Percentiles rank a stretch among this genome's conserved stretches.
phyloP scores from a whole-genome alignment of 2,888 invertebrate genomes.

The Nebria salina region DNA sequence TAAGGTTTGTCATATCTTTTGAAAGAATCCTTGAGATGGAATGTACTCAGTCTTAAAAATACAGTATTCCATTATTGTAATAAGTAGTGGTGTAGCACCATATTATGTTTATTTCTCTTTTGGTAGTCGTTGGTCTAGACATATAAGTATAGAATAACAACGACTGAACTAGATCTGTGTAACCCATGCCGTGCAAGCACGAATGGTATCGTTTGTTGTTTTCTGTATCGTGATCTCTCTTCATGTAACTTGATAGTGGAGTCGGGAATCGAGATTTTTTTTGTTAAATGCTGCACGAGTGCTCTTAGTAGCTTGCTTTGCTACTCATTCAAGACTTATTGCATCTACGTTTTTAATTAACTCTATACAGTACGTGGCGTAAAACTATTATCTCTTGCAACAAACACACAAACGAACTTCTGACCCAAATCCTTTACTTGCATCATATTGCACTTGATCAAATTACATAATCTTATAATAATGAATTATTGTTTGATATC shows the following conservation, averaged over 20 bases:
- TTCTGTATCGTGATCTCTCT: background rate
- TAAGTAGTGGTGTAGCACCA: background rate
- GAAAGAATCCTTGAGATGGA: too few relatives aligned
- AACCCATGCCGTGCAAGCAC: background rate
- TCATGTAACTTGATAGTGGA: constrained; percentile 16
- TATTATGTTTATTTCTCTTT: background rate
- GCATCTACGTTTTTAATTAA: constrained; percentile 38
- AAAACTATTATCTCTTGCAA: constrained; percentile 29
- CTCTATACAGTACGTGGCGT: constrained; percentile 19
- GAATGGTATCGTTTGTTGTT: background rate
- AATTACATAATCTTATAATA: too few relatives aligned
- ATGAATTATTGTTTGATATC: too few relatives aligned
- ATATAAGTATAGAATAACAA: background rate
- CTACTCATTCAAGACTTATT: constrained; percentile 17
- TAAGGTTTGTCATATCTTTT: too few relatives aligned
- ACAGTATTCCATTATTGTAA: background rate
- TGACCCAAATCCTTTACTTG: background rate
- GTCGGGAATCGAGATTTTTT: constrained; percentile 16
- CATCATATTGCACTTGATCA: too few relatives aligned
- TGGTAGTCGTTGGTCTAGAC: background rate
- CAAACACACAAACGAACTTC: background rate
- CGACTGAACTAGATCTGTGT: background rate
- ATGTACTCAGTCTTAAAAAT: too few relatives aligned
- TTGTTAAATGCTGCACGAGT: background rate
- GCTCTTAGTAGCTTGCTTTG: background rate